Evolutionary conservation across 1,140 invertebrate species (phyloP), one percentile per base, ranked within the genome.

Genomic region (Cotesia chilonis): DNA sequence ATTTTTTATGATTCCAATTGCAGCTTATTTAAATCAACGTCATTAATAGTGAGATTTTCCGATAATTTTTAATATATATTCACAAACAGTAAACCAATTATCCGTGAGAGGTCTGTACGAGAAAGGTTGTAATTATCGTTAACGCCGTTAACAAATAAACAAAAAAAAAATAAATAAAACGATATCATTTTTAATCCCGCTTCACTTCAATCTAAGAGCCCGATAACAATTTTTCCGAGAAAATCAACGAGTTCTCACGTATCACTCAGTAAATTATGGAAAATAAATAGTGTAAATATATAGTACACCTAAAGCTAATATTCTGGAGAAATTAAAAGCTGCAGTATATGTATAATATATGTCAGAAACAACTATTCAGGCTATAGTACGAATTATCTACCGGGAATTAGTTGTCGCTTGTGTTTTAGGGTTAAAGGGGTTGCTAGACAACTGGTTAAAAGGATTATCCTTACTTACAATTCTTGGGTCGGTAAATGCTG

Each of bases 371-470:
- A 51, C 54, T 54, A 61, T 14, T 28, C 28, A 28, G 28, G 52
- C 73, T 51, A 55, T 69, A 60, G 73, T 71, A 68, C 69, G 78
- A 77, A 79, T 81, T 83, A 82, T 83, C 81, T 79, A 74, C 65
- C 57, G 64, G 70, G 80, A 83, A 83, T 83, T 83, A 83, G 81
- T 81, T 83, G 80, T 83, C 80, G 75, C 79, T 77, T 68, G 73
- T 75, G 59, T 80, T 81, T 71, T 74, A 74, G 74, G 80, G 80
- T 82, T 83, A 82, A 82, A 83, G 80, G 82, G 81, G 80, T 81
- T 81, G 77, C 80, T 72, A 83, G 81, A 83, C 82, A 83, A 83
- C 81, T 83, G 80, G 81, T 83, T 83, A 83, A 83, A 83, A 78
- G 82, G 82, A 83, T 83, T 83, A 83, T 83, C 80, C 81, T 76